These are phyloP conservation scores for Nephrotoma appendiculata DNA, from an alignment of 2,888 invertebrate genomes.

Conservation along the genomic window DNA sequence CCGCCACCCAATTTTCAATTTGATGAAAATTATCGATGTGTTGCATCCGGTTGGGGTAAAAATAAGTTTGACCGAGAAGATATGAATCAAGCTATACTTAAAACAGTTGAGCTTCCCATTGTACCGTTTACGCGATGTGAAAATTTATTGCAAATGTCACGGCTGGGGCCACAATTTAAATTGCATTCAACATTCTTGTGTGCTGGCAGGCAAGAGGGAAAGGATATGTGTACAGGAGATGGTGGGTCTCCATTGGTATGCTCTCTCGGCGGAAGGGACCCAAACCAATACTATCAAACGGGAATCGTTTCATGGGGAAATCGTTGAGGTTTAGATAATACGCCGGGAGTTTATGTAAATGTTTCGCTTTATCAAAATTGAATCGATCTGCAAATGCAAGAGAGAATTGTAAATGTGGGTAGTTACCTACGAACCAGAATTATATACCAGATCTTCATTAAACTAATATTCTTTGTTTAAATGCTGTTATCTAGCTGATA, in stretches of 20 bases:
- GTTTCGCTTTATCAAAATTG: slow-evolving; percentile 44
- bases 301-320: slow-evolving; percentile 70
- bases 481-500: too few species aligned
- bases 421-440: slow-evolving; percentile 10
- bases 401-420: not conserved
- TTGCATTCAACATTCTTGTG: slow-evolving; percentile 54
- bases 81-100: slow-evolving; percentile 41
- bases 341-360: slow-evolving; percentile 56
- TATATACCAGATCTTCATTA: too few species aligned
- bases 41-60: slow-evolving; percentile 62
- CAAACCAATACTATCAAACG: slow-evolving; percentile 21
- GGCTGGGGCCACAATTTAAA: slow-evolving; percentile 45
- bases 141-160: slow-evolving; percentile 38
- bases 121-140: slow-evolving; percentile 35
- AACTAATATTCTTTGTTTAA: too few species aligned
- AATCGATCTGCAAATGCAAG: slow-evolving; percentile 37
- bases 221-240: slow-evolving; percentile 55
- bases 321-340: slow-evolving; percentile 44
- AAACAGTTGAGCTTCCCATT: slow-evolving; percentile 50
- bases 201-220: slow-evolving; percentile 52
- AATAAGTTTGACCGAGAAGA: slow-evolving; percentile 32
- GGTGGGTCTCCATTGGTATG: slow-evolving; percentile 62
- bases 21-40: slow-evolving; percentile 36
- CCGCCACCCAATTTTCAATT: slow-evolving; percentile 34
- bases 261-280: slow-evolving; percentile 29